Percentiles rank a stretch among this genome's conserved stretches.
These are phyloP conservation scores for Spodoptera littoralis DNA, from an alignment of 2,888 invertebrate genomes.

Conservation along the genomic window DNA sequence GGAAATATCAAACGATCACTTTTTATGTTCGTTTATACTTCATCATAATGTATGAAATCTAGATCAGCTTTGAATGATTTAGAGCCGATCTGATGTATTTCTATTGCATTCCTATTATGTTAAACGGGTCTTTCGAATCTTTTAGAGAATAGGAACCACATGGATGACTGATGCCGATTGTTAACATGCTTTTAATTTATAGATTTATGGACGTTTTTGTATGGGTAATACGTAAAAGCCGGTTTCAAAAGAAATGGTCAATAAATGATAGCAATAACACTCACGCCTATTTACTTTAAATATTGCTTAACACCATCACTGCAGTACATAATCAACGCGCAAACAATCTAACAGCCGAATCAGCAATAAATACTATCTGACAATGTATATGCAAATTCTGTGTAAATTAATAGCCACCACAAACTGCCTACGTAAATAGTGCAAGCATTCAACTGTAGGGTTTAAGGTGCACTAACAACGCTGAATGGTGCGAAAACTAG, in stretches of 20 bases:
- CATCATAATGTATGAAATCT: slow-evolving; percentile 22
- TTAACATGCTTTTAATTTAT: too few species aligned
- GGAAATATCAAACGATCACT: slow-evolving; percentile 15
- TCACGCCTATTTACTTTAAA: too few species aligned
- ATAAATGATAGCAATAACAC: too few species aligned
- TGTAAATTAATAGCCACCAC: slow-evolving; percentile 29
- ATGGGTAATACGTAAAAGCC: too few species aligned
- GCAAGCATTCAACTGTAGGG: slow-evolving; percentile 18
- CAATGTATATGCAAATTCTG: slow-evolving; percentile 46
- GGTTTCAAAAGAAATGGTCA: too few species aligned
- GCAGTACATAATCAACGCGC: slow-evolving; percentile 22
- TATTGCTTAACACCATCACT: neutral
- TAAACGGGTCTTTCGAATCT: too few species aligned
- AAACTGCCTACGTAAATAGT: slow-evolving; percentile 37
- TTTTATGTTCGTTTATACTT: neutral
- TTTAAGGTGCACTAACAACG: slow-evolving; percentile 3
- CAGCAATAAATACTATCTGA: slow-evolving; percentile 27
- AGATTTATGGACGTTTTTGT: too few species aligned
- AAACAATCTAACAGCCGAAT: slow-evolving; percentile 19
- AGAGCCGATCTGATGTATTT: slow-evolving; percentile 7
- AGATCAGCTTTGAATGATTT: slow-evolving; percentile 24
- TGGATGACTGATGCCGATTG: too few species aligned
- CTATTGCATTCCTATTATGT: neutral
- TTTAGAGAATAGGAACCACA: too few species aligned
- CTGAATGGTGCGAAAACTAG: too few species aligned